A percentile compares a stretch with the other conserved stretches of the same genome.
phyloP scores from a whole-genome alignment of 2,113 vertebrate species.

The Coptodon bakossiorum region DNA sequence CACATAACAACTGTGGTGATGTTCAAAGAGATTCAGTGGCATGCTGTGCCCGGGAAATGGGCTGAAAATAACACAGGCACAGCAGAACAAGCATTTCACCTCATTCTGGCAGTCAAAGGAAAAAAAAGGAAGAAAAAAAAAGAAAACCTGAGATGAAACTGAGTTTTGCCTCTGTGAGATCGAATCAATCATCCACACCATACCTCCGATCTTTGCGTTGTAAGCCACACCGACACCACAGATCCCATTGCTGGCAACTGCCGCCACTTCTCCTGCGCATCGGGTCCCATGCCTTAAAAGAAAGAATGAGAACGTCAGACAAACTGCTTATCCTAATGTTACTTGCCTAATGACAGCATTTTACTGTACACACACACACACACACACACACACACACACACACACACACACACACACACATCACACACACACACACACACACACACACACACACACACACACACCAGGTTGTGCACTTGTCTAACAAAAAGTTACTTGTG shows the following conservation, averaged over 20 bases:
- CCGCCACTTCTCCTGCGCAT: conserved; percentile 94
- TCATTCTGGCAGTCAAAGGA: not conserved
- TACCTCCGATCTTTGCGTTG: conserved; percentile 94
- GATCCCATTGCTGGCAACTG: conserved; percentile 89
- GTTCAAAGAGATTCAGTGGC: not conserved
- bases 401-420: too few species aligned
- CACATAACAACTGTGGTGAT: not conserved
- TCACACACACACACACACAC: not conserved
- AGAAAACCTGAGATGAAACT: not conserved
- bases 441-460: too few species aligned
- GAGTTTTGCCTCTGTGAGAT: not conserved
- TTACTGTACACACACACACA: not conserved
- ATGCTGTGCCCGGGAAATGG: not conserved
- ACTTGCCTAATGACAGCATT: not conserved
- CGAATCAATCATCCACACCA: not conserved
- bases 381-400: not conserved
- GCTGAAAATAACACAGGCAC: conserved; percentile 1
- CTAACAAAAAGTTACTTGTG: not conserved
- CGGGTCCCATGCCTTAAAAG: conserved; percentile 85
- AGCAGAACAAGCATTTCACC: not conserved
- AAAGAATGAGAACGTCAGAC: not conserved
- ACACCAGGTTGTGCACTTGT: not conserved
- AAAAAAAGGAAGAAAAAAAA: not conserved
- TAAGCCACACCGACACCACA: conserved; percentile 95
- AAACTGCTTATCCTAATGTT: not conserved